Evolutionary conservation across 2,888 invertebrate genomes (phyloP).

Genomic region (Geotrupes spiniger): DNA sequence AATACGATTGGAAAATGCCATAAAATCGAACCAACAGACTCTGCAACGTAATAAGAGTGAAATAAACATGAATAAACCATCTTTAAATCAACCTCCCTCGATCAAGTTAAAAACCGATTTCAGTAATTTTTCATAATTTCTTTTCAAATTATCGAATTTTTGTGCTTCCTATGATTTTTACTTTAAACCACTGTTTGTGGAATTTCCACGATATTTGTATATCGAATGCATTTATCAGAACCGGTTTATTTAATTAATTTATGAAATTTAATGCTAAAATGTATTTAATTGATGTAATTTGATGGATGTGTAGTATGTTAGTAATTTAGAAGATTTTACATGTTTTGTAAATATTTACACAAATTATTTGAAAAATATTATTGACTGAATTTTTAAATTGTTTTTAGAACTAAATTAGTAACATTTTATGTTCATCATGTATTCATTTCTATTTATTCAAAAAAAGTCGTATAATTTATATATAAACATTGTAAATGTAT

Average conservation of each 20-base stretch:
- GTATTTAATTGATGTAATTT: no score
- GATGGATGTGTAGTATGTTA: conserved; percentile 8
- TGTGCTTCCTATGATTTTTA: no score
- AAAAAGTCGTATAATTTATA: neutral
- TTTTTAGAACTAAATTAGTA: conserved; percentile 2
- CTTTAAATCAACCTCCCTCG: conserved; percentile 59
- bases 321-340: conserved; percentile 3
- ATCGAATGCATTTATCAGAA: no score
- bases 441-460: conserved; percentile 1
- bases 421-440: neutral
- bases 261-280: no score
- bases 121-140: conserved; percentile 76
- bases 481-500: conserved; percentile 1
- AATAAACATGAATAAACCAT: conserved; percentile 48
- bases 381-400: conserved; percentile 1
- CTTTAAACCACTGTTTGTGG: no score
- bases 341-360: conserved; percentile 1
- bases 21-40: conserved; percentile 69
- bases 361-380: neutral
- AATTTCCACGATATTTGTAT: no score
- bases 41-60: conserved; percentile 54
- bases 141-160: neutral
- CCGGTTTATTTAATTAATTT: no score
- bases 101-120: conserved; percentile 94
- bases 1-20: conserved; percentile 79